Conservation (phyloP, 2,797 vertebrate genomes). For the Ptychobarbus kaznakovi region DNA sequence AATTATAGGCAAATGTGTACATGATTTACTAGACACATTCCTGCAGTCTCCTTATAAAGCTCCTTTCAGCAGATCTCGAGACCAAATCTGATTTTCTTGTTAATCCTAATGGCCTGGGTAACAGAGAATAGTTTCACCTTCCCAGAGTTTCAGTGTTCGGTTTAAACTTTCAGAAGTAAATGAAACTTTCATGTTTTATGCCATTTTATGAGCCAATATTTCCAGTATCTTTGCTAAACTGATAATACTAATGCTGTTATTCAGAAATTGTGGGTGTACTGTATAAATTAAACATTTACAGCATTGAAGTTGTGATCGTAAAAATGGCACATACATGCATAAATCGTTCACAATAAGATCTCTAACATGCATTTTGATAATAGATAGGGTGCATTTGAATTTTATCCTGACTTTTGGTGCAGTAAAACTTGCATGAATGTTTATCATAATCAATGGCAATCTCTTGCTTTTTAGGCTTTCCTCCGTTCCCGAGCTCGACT, state of each 20-base stretch:
- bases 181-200: background rate
- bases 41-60: constrained; percentile 71
- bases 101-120: constrained; percentile 61
- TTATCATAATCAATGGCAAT: background rate
- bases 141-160: background rate
- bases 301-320: background rate
- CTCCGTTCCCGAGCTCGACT: constrained; percentile 82
- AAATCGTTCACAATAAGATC: background rate
- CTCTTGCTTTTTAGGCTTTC: constrained; percentile 75
- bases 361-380: background rate
- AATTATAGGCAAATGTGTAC: constrained; percentile 19
- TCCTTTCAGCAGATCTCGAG: constrained; percentile 71
- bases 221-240: background rate
- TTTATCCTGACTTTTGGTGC: background rate
- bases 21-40: constrained; percentile 66
- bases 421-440: background rate
- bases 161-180: background rate
- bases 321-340: background rate
- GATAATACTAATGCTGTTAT: background rate
- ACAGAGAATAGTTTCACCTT: constrained; percentile 53
- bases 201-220: background rate
- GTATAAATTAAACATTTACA: background rate
- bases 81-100: constrained; percentile 78
- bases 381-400: background rate
- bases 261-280: background rate